These are phyloP conservation scores for Seira sanloemensis DNA, from an alignment of 2,888 invertebrate genomes.

Conservation along the genomic window DNA sequence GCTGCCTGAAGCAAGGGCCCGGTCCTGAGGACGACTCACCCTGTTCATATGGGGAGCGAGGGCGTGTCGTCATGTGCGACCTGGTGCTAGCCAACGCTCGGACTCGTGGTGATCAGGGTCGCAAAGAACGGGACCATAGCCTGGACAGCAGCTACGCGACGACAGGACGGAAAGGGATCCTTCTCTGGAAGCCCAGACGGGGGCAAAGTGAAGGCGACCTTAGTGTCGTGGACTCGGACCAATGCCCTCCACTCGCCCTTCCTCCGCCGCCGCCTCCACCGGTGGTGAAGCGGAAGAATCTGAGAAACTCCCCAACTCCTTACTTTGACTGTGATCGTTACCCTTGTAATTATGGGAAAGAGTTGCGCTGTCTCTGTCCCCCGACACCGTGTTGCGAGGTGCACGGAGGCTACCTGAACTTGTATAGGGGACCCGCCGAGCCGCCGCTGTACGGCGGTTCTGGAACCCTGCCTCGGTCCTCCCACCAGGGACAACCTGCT, in stretches of 20 bases:
- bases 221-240: constrained; percentile 36
- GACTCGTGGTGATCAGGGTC: constrained; percentile 48
- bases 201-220: constrained; percentile 72
- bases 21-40: constrained; percentile 52
- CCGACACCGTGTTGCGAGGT: constrained; percentile 69
- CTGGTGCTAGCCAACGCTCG: constrained; percentile 71
- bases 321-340: constrained; percentile 69
- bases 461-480: constrained; percentile 21
- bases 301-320: constrained; percentile 60
- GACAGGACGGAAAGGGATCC: constrained; percentile 62
- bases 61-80: constrained; percentile 71
- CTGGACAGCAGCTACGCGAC: constrained; percentile 66
- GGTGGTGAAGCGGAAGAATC: constrained; percentile 54
- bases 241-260: constrained; percentile 53
- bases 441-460: constrained; percentile 17
- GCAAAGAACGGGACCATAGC: constrained; percentile 64
- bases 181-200: constrained; percentile 68
- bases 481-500: constrained; percentile 59
- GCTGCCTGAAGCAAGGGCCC: constrained; percentile 48
- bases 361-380: constrained; percentile 69
- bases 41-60: constrained; percentile 54
- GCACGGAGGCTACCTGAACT: constrained; percentile 26
- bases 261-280: constrained; percentile 71
- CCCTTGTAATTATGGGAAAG: constrained; percentile 67
- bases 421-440: constrained; percentile 28